Evolutionary conservation across 2,888 invertebrate genomes (phyloP).

Genomic region (Lacanobia oleracea): DNA sequence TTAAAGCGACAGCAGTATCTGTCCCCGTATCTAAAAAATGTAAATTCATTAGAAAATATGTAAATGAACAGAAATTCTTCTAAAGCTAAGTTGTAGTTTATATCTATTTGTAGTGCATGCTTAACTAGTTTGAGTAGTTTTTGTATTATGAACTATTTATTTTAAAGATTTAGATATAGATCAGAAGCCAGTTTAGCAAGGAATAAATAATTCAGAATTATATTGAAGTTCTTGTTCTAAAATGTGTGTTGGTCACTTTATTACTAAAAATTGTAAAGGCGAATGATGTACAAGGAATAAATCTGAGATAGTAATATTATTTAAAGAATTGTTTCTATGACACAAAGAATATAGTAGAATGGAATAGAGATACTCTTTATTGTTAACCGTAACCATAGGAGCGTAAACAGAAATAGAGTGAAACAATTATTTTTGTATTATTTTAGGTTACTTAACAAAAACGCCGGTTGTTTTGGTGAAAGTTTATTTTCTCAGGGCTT

Average conservation of each 20-base stretch:
- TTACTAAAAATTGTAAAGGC: too few relatives aligned
- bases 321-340: too few relatives aligned
- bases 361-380: too few relatives aligned
- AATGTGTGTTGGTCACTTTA: neutral
- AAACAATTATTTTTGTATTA: too few relatives aligned
- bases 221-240: neutral
- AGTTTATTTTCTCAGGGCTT: too few relatives aligned
- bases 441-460: too few relatives aligned
- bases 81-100: neutral
- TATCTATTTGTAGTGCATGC: neutral
- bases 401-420: too few relatives aligned
- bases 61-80: neutral
- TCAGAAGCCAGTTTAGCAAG: neutral
- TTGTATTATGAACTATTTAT: neutral
- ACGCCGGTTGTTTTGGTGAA: too few relatives aligned
- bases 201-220: neutral
- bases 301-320: too few relatives aligned
- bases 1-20: neutral
- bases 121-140: neutral
- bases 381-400: too few relatives aligned
- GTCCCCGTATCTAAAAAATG: conserved; percentile 10
- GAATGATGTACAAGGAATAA: too few relatives aligned
- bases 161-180: neutral
- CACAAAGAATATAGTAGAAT: too few relatives aligned
- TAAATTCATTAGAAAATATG: conserved; percentile 1